phyloP scores from a whole-genome alignment of 2,888 invertebrate species.

The Tanytarsus gracilentus region DNA sequence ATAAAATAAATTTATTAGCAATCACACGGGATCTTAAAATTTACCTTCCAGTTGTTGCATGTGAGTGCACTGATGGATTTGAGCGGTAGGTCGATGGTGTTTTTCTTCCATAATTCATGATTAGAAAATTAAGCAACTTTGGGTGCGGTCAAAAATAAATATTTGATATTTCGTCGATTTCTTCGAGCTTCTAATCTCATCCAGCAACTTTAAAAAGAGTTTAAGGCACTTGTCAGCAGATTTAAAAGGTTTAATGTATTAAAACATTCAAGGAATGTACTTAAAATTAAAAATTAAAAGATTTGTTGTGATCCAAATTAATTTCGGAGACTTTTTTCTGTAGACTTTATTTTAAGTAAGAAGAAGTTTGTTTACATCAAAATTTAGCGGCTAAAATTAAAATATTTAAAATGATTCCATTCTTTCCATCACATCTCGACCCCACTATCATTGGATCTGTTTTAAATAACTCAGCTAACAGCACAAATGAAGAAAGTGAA shows the following conservation, averaged over 20 bases:
- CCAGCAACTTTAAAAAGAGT: too few species aligned
- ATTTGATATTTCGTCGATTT: too few species aligned
- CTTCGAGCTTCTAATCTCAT: too few species aligned
- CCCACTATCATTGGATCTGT: slow-evolving; percentile 23
- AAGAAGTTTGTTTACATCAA: not conserved
- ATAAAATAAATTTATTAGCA: not conserved
- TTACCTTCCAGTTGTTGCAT: slow-evolving; percentile 62
- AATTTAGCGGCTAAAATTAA: not conserved
- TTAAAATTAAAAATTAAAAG: too few species aligned
- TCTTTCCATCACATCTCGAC: slow-evolving; percentile 14
- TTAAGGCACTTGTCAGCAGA: too few species aligned
- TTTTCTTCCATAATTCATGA: slow-evolving; percentile 66
- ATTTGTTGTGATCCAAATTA: too few species aligned
- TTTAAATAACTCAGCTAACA: not conserved
- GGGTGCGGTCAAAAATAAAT: slow-evolving; percentile 8
- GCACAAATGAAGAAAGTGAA: slow-evolving; percentile 10
- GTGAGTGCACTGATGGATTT: slow-evolving; percentile 81
- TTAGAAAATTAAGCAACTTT: slow-evolving; percentile 31
- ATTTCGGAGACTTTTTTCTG: too few species aligned
- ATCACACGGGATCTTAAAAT: slow-evolving; percentile 30
- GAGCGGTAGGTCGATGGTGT: slow-evolving; percentile 73
- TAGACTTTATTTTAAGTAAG: not conserved
- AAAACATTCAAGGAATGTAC: too few species aligned
- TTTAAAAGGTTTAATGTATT: too few species aligned
- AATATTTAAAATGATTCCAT: slow-evolving; percentile 9